Base-by-base conservation (phyloP, 2,113 vertebrate species). In the Rhizomys pruinosus region DNA sequence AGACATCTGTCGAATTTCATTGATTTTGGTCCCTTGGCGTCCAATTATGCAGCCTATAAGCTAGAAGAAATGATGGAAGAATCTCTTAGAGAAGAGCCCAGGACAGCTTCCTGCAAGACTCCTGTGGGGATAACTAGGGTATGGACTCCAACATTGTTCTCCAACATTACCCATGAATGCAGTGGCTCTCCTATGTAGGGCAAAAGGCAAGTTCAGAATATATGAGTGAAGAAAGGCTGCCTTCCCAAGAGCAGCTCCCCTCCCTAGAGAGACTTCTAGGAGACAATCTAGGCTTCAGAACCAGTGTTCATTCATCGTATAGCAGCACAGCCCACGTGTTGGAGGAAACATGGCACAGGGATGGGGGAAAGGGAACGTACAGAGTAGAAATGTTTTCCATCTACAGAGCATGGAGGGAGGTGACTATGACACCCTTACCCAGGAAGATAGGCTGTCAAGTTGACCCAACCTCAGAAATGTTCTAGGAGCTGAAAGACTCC, bases 11-110 rank as follows among this genome's bases (percentile, higher is more conserved):
- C 99, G 99, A 97, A 99, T 99, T 98, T 99, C 99, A 98, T 99
- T 99, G 98, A 99, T 99, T 99, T 99, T 99, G 98, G 99, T 99
- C 98, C 99, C 99, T 98, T 99, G 99, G 97, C 99, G 99, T 98
- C 99, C 99, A 87, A 99, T 99, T 98, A 99, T 99, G 98, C 99
- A 99, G 98, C 99, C 99, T 99, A 99, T 99, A 98, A 99, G 98
- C 99, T 99, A 98, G 98, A 99, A 98, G 96, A 97, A 97, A 99
- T 87, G 97, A 0, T 61, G 97, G 92, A 96, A 96, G 96, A 80
- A 94, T 9, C 32, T 96, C 97, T 96, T 97, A 96, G 97, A 88
- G 97, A 0, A 32, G 82, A 94, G 39, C 84, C 93, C 84, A 19
- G 12, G 68, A 78, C 7, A 32, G 91, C 44, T 85, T 86, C 55